Conservation (phyloP, 1,140 invertebrate genomes). For the Diabrotica undecimpunctata region DNA sequence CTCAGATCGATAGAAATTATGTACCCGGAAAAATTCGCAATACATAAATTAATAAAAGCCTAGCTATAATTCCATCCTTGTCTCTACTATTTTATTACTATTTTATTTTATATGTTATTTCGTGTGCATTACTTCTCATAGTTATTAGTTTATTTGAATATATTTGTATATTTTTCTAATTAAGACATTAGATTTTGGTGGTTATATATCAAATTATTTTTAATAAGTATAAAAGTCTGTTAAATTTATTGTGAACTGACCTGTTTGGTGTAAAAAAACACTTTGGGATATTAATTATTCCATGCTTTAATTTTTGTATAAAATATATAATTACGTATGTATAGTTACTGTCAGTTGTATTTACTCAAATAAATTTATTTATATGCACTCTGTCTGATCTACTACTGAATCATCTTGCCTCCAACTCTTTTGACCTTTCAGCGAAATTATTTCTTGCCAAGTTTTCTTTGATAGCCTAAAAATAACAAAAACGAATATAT, state of each 20-base stretch:
- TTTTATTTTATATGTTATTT: conserved; percentile 1
- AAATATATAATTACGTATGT: conserved; percentile 27
- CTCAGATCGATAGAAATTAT: conserved; percentile 97
- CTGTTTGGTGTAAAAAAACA: conserved; percentile 2
- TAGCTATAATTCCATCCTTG: conserved; percentile 17
- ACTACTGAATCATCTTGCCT: conserved; percentile 47
- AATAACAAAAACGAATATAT: background rate
- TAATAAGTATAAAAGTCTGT: background rate
- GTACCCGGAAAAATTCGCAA: conserved; percentile 99
- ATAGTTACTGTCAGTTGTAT: conserved; percentile 32
- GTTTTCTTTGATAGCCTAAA: conserved; percentile 35
- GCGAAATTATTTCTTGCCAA: conserved; percentile 53
- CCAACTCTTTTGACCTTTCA: conserved; percentile 51
- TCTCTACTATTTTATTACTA: background rate
- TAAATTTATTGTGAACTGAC: conserved; percentile 1
- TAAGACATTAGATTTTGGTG: background rate
- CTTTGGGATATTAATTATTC: conserved; percentile 24
- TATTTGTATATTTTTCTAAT: conserved; percentile 12
- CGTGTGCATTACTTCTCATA: background rate
- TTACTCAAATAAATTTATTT: conserved; percentile 35
- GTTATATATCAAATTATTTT: background rate
- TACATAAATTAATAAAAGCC: conserved; percentile 59
- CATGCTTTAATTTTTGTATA: conserved; percentile 29
- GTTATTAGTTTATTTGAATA: background rate
- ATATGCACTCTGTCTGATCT: conserved; percentile 26